A percentile compares a stretch with the other conserved stretches of the same genome.
Conservation (phyloP, 53 echinoderm and acorn worm species). For the Luidia sarsii region DNA sequence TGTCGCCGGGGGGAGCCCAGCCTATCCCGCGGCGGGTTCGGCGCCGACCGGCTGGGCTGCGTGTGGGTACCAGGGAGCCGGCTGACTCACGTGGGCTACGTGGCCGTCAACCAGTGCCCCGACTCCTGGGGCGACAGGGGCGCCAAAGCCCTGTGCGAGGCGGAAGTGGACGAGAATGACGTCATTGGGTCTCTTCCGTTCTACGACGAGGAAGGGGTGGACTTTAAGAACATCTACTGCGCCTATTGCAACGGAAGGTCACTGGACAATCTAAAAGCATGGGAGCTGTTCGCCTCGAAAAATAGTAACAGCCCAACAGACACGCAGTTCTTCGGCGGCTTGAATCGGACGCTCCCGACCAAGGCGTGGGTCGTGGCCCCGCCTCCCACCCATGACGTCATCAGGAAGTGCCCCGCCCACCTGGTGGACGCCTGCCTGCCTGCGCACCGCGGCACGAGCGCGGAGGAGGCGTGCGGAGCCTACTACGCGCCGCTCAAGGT, state of each 20-base stretch:
- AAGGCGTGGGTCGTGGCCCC: slow-evolving; percentile 1
- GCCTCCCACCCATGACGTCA: not conserved
- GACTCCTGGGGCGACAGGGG: slow-evolving; percentile 1
- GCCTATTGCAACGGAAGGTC: slow-evolving; percentile 49
- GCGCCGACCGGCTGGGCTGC: not conserved
- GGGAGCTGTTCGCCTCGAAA: slow-evolving; percentile 4
- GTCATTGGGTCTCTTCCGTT: slow-evolving; percentile 37
- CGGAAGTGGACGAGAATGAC: not conserved
- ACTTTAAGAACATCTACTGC: slow-evolving; percentile 59
- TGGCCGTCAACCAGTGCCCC: slow-evolving; percentile 35
- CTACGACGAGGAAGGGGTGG: slow-evolving; percentile 16
- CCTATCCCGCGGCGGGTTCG: not conserved
- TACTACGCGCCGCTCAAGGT: slow-evolving; percentile 40
- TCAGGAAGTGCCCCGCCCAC: slow-evolving; percentile 26
- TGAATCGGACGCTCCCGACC: not conserved
- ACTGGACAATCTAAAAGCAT: not conserved
- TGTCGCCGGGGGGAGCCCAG: not conserved
- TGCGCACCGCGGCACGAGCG: not conserved
- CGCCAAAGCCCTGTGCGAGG: slow-evolving; percentile 20
- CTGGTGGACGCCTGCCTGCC: not conserved
- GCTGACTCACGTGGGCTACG: slow-evolving; percentile 22
- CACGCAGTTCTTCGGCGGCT: not conserved
- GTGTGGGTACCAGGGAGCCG: slow-evolving; percentile 31
- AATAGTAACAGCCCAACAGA: not conserved
- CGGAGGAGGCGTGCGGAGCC: slow-evolving; percentile 2